These are phyloP conservation scores for Drosophila santomea DNA, from an alignment of 1,140 invertebrate genomes.

Conservation along the genomic window DNA sequence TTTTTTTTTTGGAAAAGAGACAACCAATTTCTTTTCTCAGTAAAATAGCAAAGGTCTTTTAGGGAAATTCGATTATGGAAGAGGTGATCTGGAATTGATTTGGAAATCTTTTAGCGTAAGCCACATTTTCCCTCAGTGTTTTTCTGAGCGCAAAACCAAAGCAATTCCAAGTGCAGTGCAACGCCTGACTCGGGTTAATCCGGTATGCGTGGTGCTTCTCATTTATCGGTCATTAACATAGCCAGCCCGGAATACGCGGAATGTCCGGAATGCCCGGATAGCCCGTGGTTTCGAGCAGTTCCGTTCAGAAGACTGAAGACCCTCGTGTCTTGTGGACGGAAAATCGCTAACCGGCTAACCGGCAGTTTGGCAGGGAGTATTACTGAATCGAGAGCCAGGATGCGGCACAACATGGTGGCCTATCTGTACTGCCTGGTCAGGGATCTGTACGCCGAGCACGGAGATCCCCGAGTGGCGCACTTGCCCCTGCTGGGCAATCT, in stretches of 20 bases:
- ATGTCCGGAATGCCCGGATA: too few relatives aligned
- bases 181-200: slow-evolving; percentile 57
- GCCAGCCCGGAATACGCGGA: background rate
- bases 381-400: slow-evolving; percentile 16
- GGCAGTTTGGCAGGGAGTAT: background rate
- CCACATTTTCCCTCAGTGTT: slow-evolving; percentile 2
- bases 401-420: slow-evolving; percentile 59
- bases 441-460: slow-evolving; percentile 61
- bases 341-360: slow-evolving; percentile 15
- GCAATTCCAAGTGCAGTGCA: slow-evolving; percentile 1
- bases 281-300: background rate
- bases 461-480: slow-evolving; percentile 69
- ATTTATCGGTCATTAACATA: slow-evolving; percentile 77
- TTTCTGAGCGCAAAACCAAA: slow-evolving; percentile 12
- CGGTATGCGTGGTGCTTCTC: slow-evolving; percentile 30
- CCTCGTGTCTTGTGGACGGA: slow-evolving; percentile 32
- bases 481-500: slow-evolving; percentile 85
- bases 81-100: too few relatives aligned
- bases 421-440: slow-evolving; percentile 47
- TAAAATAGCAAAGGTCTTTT: background rate
- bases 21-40: background rate
- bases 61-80: too few relatives aligned
- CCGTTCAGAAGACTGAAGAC: slow-evolving; percentile 51
- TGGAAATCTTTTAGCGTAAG: too few relatives aligned
- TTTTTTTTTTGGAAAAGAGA: background rate